Conservation (phyloP, 2,113 vertebrate species). For the Acrocephalus kingi region DNA sequence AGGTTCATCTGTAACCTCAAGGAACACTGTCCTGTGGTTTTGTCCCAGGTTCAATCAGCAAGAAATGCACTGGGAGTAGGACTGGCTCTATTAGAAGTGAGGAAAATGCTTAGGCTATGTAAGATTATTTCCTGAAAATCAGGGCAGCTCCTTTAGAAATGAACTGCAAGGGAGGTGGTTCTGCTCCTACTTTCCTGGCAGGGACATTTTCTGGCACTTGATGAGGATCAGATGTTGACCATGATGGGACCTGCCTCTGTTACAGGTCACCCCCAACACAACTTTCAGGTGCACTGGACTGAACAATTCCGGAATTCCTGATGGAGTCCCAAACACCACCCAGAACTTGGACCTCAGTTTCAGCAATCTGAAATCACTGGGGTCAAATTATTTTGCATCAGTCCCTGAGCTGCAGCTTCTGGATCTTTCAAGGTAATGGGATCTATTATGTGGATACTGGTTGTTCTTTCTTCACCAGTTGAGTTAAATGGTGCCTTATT, state of each 20-base stretch:
- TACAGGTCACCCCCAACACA: slow-evolving; percentile 68
- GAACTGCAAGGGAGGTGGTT: not conserved
- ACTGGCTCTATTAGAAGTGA: not conserved
- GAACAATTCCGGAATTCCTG: slow-evolving; percentile 56
- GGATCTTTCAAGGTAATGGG: slow-evolving; percentile 77
- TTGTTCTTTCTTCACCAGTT: not conserved
- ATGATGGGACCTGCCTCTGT: not conserved
- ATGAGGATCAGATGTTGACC: not conserved
- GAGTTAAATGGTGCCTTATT: not conserved
- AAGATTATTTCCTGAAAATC: not conserved
- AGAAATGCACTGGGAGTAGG: not conserved
- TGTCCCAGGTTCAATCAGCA: not conserved
- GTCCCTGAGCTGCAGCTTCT: slow-evolving; percentile 67
- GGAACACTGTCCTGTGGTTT: not conserved
- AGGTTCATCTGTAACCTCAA: not conserved
- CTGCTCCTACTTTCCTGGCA: not conserved
- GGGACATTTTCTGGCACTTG: not conserved
- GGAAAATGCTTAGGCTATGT: not conserved
- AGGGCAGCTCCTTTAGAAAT: not conserved
- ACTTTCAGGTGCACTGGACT: slow-evolving; percentile 66
- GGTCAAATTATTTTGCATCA: slow-evolving; percentile 60
- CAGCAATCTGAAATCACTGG: slow-evolving; percentile 63
- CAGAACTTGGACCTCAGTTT: slow-evolving; percentile 77
- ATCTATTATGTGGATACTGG: not conserved
- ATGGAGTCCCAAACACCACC: slow-evolving; percentile 60